Conservation (phyloP, 2,797 vertebrate species). For the Sylvia borin region DNA sequence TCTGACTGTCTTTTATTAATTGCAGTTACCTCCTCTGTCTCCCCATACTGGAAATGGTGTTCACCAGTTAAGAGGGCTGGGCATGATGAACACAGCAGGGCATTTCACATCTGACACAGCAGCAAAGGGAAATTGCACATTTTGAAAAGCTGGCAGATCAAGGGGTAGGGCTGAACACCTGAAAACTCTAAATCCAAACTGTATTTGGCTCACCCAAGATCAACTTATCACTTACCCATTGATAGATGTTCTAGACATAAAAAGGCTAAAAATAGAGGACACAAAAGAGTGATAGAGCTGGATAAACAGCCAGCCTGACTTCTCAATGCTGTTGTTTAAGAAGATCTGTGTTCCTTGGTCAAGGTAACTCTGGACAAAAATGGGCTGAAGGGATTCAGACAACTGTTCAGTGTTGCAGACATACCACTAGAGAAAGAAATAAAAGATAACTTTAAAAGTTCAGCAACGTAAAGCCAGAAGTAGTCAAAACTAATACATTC, state of each 20-base stretch:
- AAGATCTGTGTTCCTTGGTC: constrained; percentile 90
- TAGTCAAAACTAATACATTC: neutral
- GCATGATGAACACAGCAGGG: neutral
- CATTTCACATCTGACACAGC: neutral
- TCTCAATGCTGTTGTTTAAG: constrained; percentile 90
- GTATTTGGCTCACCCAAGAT: neutral
- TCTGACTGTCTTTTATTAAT: neutral
- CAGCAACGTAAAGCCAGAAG: neutral
- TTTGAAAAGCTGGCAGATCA: neutral
- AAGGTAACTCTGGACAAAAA: constrained; percentile 92
- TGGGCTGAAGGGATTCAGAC: constrained; percentile 82
- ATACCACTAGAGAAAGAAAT: constrained; percentile 87
- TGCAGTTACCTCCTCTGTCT: neutral
- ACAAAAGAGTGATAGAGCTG: constrained; percentile 97
- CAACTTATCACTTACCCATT: constrained; percentile 86
- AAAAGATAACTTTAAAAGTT: constrained; percentile 25
- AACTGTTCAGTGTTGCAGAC: constrained; percentile 86
- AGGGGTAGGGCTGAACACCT: neutral
- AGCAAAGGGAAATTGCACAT: neutral
- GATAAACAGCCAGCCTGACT: constrained; percentile 95
- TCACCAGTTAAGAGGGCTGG: neutral
- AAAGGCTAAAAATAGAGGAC: constrained; percentile 90
- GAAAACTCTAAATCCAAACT: neutral
- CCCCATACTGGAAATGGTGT: neutral
- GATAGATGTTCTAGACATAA: constrained; percentile 96